Conservation (phyloP, 2,888 invertebrate genomes). For the Mythimna ferrago region DNA sequence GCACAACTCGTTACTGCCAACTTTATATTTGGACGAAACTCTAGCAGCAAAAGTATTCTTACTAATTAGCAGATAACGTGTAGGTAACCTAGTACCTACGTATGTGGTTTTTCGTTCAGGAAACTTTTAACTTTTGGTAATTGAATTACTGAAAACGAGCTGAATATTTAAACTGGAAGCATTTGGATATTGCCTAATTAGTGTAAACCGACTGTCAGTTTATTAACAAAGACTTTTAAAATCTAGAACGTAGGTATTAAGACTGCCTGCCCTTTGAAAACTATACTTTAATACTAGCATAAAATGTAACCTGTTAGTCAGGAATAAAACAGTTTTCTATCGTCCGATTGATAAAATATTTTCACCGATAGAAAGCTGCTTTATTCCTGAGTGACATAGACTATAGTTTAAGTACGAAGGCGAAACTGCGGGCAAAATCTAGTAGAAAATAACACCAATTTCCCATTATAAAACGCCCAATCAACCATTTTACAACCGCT, state of each 20-base stretch:
- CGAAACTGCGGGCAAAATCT: too few species aligned
- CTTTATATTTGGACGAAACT: conserved; percentile 1
- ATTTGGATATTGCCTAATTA: background rate
- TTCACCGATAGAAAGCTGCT: too few species aligned
- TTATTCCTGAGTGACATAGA: too few species aligned
- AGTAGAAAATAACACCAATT: background rate
- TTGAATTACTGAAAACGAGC: background rate
- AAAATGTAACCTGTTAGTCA: too few species aligned
- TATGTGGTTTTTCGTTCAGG: background rate
- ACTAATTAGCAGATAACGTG: background rate
- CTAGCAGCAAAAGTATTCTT: background rate
- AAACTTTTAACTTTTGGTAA: background rate
- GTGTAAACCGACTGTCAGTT: background rate
- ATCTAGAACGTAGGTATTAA: too few species aligned
- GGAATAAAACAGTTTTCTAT: too few species aligned
- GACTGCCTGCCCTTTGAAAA: too few species aligned
- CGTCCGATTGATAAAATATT: too few species aligned
- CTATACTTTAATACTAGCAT: too few species aligned
- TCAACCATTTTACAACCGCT: background rate
- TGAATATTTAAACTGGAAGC: background rate
- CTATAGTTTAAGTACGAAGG: too few species aligned
- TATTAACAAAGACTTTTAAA: background rate
- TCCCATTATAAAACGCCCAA: conserved; percentile 3
- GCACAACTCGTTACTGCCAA: background rate
- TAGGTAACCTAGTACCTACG: background rate